Conservation (phyloP, 2,113 vertebrate genomes). For the Syngnathus scovelli region DNA sequence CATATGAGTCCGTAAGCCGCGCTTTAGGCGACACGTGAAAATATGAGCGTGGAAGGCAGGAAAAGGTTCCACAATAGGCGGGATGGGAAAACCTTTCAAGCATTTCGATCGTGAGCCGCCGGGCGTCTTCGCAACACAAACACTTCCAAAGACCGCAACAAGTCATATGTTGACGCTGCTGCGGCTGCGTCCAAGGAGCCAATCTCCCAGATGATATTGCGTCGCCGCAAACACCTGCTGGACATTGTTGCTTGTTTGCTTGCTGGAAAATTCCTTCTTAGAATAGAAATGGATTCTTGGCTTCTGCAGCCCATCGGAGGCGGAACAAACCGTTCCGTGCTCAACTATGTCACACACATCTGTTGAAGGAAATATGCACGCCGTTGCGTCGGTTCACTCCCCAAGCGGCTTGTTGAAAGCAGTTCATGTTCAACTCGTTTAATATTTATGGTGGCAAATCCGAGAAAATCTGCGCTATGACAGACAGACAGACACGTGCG, state of each 20-base stretch:
- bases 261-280: neutral
- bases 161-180: conserved; percentile 15
- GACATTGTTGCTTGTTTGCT: neutral
- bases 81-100: conserved; percentile 50
- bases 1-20: conserved; percentile 19
- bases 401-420: no score
- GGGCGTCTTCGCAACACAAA: conserved; percentile 34
- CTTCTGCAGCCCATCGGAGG: neutral
- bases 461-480: neutral
- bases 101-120: conserved; percentile 30
- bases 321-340: neutral
- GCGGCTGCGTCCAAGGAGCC: neutral
- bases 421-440: neutral
- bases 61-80: conserved; percentile 36
- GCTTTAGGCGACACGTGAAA: conserved; percentile 22
- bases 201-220: no score
- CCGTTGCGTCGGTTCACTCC: no score
- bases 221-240: no score
- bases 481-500: neutral
- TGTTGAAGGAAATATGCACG: neutral
- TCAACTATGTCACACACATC: neutral
- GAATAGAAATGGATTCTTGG: neutral
- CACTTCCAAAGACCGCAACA: conserved; percentile 44
- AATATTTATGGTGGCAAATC: neutral
- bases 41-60: conserved; percentile 17